Percentiles rank a stretch among this genome's conserved stretches.
These are phyloP conservation scores for Montipora cactus DNA, from an alignment of 64 coral and sea anemone species.

Conservation along the genomic window DNA sequence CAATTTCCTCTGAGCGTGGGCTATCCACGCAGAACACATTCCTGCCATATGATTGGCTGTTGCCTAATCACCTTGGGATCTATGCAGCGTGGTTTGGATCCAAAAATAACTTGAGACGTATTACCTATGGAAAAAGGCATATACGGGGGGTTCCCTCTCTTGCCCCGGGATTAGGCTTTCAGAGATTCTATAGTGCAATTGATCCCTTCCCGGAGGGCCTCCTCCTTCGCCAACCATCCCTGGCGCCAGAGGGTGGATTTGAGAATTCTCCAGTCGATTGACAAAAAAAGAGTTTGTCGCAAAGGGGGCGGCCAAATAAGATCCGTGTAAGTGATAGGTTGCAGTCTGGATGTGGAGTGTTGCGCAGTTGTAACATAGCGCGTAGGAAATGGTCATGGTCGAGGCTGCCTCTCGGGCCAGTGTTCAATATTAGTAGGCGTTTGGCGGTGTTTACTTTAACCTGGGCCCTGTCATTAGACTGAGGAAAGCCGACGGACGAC, in stretches of 20 bases:
- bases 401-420: constrained; percentile 54
- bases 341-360: constrained; percentile 65
- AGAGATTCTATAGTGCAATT: constrained; percentile 56
- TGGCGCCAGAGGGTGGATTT: constrained; percentile 59
- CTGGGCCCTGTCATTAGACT: constrained; percentile 59
- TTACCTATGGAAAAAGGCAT: no score
- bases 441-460: constrained; percentile 44
- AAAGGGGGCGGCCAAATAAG: constrained; percentile 48
- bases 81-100: no score
- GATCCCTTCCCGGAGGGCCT: constrained; percentile 54
- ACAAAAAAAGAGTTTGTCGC: constrained; percentile 41
- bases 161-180: neutral
- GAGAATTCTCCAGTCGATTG: constrained; percentile 53
- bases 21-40: no score
- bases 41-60: no score
- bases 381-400: constrained; percentile 61
- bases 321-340: constrained; percentile 67
- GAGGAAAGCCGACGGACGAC: constrained; percentile 15
- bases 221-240: constrained; percentile 71
- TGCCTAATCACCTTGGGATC: no score
- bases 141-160: no score
- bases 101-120: no score
- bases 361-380: constrained; percentile 64
- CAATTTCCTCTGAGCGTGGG: no score
- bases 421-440: constrained; percentile 58